Percentiles rank a stretch among this genome's conserved stretches.
phyloP scores from a whole-genome alignment of 2,888 invertebrate genomes.

The Drosophila antonietae region DNA sequence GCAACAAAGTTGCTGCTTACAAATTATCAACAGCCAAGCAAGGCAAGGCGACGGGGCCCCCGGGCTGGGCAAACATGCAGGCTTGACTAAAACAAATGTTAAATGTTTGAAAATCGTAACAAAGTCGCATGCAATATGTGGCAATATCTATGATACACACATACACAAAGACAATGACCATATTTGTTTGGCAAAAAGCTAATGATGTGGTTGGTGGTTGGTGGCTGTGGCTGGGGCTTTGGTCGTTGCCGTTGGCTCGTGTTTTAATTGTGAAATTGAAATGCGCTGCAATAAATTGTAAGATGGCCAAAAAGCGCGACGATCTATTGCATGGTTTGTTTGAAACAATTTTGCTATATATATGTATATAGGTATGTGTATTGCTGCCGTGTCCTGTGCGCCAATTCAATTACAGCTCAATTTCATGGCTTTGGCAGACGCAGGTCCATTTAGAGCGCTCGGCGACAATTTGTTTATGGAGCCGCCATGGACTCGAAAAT shows the following conservation, averaged over 20 bases:
- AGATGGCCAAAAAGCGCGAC: slow-evolving; percentile 67
- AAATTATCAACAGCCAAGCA: slow-evolving; percentile 69
- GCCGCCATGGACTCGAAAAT: slow-evolving; percentile 81
- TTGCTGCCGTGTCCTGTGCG: slow-evolving; percentile 54
- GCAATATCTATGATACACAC: slow-evolving; percentile 48
- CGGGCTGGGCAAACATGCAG: slow-evolving; percentile 66
- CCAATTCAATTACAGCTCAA: slow-evolving; percentile 78
- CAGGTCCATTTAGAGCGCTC: slow-evolving; percentile 69
- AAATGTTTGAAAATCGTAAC: slow-evolving; percentile 73
- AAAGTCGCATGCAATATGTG: slow-evolving; percentile 66
- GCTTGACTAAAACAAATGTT: slow-evolving; percentile 69
- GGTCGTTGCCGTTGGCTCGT: slow-evolving; percentile 22
- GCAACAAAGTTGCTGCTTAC: slow-evolving; percentile 58
- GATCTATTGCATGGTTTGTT: slow-evolving; percentile 20
- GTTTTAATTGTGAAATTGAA: slow-evolving; percentile 79
- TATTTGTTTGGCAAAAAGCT: slow-evolving; percentile 70
- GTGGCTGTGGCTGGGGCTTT: slow-evolving; percentile 44
- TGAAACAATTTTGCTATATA: slow-evolving; percentile 17
- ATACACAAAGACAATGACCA: slow-evolving; percentile 63
- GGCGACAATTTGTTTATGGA: slow-evolving; percentile 83
- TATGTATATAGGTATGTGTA: background rate
- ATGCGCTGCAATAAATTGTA: slow-evolving; percentile 74
- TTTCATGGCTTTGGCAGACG: slow-evolving; percentile 64
- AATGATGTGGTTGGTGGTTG: slow-evolving; percentile 67
- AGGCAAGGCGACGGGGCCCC: slow-evolving; percentile 17